Conservation (phyloP, 2,113 vertebrate genomes). For the Leiothrix lutea region DNA sequence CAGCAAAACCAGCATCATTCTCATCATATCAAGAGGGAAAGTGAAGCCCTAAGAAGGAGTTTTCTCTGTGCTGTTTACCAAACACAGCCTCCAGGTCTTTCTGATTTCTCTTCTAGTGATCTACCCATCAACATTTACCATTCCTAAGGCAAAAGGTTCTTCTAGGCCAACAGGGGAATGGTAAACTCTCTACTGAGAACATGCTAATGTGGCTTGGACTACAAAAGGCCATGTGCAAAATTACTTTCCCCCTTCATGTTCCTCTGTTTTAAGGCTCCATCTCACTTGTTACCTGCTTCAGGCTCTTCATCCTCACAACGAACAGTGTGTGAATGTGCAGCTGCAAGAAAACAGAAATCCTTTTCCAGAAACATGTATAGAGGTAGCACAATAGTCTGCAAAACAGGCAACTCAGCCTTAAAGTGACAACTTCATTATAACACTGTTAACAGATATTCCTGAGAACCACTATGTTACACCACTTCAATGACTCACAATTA, state of each 20-base stretch:
- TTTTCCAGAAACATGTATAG: background rate
- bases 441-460: background rate
- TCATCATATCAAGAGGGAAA: background rate
- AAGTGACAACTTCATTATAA: background rate
- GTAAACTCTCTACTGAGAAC: background rate
- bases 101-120: background rate
- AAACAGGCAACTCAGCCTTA: background rate
- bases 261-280: background rate
- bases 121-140: background rate
- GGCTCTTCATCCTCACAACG: background rate
- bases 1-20: background rate
- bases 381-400: background rate
- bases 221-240: background rate
- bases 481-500: background rate
- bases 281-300: background rate
- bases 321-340: background rate
- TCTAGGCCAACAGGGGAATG: background rate
- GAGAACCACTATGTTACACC: background rate
- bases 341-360: background rate
- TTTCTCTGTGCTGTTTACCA: background rate
- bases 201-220: background rate
- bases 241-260: background rate
- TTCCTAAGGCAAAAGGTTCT: background rate
- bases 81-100: background rate
- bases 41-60: background rate